These are phyloP conservation scores for Drosophila macrospina DNA, from an alignment of 2,888 invertebrate genomes.

Conservation along the genomic window DNA sequence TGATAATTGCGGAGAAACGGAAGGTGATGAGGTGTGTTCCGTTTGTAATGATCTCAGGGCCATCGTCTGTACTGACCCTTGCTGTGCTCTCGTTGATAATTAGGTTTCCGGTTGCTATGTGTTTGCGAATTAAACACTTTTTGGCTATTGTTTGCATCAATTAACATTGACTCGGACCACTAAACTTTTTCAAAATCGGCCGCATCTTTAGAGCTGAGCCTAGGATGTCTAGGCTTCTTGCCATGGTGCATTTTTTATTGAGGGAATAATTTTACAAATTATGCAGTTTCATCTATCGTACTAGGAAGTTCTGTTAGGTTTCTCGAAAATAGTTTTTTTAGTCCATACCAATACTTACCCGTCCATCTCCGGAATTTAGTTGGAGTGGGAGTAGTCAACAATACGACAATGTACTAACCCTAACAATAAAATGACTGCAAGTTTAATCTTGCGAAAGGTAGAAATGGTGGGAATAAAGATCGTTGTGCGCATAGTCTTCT, in stretches of 20 bases:
- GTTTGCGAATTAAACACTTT: conserved; percentile 2
- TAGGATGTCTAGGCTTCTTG: no score
- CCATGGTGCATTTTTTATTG: background rate
- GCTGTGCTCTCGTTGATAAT: no score
- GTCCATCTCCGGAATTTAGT: background rate
- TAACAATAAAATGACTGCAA: background rate
- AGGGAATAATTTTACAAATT: background rate
- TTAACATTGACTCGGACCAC: background rate
- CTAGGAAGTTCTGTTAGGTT: background rate
- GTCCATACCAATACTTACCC: no score
- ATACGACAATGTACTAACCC: background rate
- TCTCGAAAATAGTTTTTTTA: background rate
- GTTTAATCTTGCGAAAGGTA: background rate
- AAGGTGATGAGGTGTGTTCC: no score
- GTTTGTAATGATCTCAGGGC: no score
- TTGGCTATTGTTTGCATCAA: background rate
- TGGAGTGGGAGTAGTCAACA: background rate
- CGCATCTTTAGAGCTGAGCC: background rate
- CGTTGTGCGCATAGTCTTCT: background rate
- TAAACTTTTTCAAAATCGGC: conserved; percentile 11
- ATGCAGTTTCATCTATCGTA: background rate
- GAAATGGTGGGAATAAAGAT: background rate
- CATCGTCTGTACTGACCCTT: no score
- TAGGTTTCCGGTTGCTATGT: no score
- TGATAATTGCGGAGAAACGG: no score